These are phyloP conservation scores for Aulostomus chinensis DNA, from an alignment of 2,797 vertebrate species.

Conservation along the genomic window DNA sequence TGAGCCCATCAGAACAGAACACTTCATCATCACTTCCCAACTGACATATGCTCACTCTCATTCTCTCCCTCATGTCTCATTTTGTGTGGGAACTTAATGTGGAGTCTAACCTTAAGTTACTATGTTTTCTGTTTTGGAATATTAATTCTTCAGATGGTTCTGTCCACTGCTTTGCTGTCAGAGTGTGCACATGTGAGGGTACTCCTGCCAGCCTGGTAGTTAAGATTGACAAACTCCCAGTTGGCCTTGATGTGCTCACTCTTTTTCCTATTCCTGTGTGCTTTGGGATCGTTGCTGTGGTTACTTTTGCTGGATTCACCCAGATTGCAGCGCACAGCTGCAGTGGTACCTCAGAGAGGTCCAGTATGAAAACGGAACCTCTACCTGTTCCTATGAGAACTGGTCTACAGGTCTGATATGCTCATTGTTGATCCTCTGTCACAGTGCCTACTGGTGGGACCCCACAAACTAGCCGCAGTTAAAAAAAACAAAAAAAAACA, in stretches of 20 bases:
- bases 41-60: background rate
- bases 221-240: slow-evolving; percentile 61
- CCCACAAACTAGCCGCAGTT: no score
- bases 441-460: no score
- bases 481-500: no score
- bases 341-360: slow-evolving; percentile 20
- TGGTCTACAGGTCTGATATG: no score
- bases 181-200: slow-evolving; percentile 19
- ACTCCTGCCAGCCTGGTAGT: slow-evolving; percentile 40
- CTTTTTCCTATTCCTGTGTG: slow-evolving; percentile 40
- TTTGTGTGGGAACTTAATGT: slow-evolving; percentile 3
- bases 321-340: slow-evolving; percentile 37
- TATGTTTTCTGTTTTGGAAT: no score
- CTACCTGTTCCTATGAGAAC: background rate
- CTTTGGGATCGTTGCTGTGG: slow-evolving; percentile 60
- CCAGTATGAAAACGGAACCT: slow-evolving; percentile 15
- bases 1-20: slow-evolving; percentile 1
- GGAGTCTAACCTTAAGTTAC: no score
- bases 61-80: background rate
- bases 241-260: slow-evolving; percentile 52
- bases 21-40: slow-evolving; percentile 18
- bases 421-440: no score
- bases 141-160: background rate
- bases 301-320: slow-evolving; percentile 64
- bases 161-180: slow-evolving; percentile 8